Base-by-base conservation (phyloP, 2,113 vertebrate species). In the Rafetus swinhoei region DNA sequence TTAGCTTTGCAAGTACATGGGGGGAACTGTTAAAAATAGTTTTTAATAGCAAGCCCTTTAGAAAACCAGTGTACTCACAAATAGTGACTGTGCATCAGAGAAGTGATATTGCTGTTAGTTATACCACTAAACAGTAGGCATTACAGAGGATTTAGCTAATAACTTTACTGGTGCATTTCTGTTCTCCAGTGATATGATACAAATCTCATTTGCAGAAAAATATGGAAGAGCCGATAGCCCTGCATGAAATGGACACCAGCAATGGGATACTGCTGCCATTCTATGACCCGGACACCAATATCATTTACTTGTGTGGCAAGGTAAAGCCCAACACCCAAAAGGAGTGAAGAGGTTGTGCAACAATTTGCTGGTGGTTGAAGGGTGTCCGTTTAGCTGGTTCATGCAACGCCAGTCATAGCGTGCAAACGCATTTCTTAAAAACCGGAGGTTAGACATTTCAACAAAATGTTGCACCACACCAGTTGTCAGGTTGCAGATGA, bases 301-400 rank as follows among this genome's bases (percentile, higher is more conserved):
- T 99, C 57, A 99, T 99, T 94, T 99, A 99, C 98, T 95, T 99
- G 89, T 99, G 99, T 94, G 99, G 99, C 81, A 99, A 99, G 99
- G 99, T 99, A 88, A 92, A 45, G 32, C 45, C 79, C 1, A 16
- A 29, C 53, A 18, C 53, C 60, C 9, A 53, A 84, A 29, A 7
- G 9, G 32, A 9, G 27, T 52, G 53, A 7, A 59, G 29, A 25
- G 62, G 16, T 59, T 29, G 72, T 39, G 22, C 72, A 4, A 39
- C 72, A 6, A 11, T 25, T 45, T 45, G 35, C 39, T 69, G 39
- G 72, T 21, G 18, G 4, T 35, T 3, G 25, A 32, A 5, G 21
- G 11, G 45, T 9, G 3, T 3, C 13, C 27, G 1, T 1, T 56
- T 9, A 22, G 32, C 53, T n/a, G 21, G 15, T 6, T 22, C n/a